phyloP scores from a whole-genome alignment of 1,140 invertebrate species.

The Zaprionus kolodkinae region DNA sequence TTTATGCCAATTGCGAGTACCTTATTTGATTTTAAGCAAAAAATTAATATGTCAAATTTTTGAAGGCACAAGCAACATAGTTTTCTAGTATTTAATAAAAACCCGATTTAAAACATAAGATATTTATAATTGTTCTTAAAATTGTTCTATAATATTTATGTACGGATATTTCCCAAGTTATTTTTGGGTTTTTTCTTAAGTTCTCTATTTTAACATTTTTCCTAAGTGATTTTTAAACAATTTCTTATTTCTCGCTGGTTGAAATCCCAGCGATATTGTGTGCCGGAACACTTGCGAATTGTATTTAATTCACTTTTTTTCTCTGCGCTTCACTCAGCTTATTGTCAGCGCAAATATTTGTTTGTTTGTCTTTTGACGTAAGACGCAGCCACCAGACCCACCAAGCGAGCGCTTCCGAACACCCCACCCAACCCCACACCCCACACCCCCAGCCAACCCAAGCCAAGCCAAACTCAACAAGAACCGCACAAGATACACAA shows the following conservation, averaged over 20 bases:
- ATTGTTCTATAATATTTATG: too few species aligned
- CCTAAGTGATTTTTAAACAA: background rate
- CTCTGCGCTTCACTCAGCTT: constrained; percentile 43
- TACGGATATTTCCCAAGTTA: too few species aligned
- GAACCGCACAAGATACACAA: constrained; percentile 42
- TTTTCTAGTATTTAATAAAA: too few species aligned
- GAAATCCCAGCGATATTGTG: constrained; percentile 4
- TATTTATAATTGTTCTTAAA: too few species aligned
- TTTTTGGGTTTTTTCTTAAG: too few species aligned
- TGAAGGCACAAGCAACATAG: too few species aligned
- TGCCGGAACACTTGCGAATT: constrained; percentile 15
- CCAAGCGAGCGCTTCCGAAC: background rate
- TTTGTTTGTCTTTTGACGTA: constrained; percentile 75
- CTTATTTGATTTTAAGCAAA: too few species aligned
- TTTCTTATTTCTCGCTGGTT: background rate
- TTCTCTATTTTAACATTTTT: too few species aligned
- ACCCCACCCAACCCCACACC: background rate
- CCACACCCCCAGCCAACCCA: too few species aligned
- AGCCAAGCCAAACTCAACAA: background rate
- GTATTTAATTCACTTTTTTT: constrained; percentile 43
- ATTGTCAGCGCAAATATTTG: constrained; percentile 79
- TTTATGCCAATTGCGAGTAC: too few species aligned
- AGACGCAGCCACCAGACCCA: constrained; percentile 38
- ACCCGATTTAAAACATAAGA: too few species aligned
- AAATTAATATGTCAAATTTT: too few species aligned